Evolutionary conservation across 2,888 invertebrate genomes (phyloP), one percentile per base, ranked within the genome.

Genomic region (Agrochola litura): DNA sequence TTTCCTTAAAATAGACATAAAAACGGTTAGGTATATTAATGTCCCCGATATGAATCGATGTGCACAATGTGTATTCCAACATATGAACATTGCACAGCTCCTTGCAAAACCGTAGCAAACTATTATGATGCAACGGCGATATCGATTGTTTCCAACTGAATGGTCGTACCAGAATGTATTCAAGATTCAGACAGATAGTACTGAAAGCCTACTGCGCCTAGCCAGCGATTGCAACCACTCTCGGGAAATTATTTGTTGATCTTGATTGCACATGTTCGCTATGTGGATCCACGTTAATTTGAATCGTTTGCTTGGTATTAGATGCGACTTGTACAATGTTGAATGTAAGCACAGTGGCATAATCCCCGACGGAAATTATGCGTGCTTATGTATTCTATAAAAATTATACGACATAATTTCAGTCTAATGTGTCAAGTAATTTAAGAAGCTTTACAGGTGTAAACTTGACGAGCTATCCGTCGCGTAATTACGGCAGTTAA

Each of bases 181-280:
- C 19, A 37, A 79, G 41, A 80, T 46, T 22, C n/a, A 52, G 52
- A n/a, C 56, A 10, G 19, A 30, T 58, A 43, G 52, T 22, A 25
- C n/a, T 78, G 14, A n/a, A 46, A 43, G 60, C 30, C 37, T n/a
- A 8, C 63, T 43, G 56, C 41, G 9, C 14, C 61, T 56, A 14
- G 49, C 30, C 19, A n/a, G 61, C 10, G 25, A 49, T 56, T 12
- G 41, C 22, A 22, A 37, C 43, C 43, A 0, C 43, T 60, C 22
- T 52, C 76, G 22, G 66, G 69, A 66, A 66, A 86, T 70, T 70
- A 58, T 86, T 65, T 66, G 54, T 56, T 58, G 43, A 66, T 69
- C 65, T 75, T 69, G 82, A 85, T 74, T 12, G 49, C 12, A 43
- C 8, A 84, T 58, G n/a, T 66, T 37, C 6, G 58, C 0, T 46